Base-by-base conservation (phyloP, 2,113 vertebrate species). In the Oophaga pumilio region DNA sequence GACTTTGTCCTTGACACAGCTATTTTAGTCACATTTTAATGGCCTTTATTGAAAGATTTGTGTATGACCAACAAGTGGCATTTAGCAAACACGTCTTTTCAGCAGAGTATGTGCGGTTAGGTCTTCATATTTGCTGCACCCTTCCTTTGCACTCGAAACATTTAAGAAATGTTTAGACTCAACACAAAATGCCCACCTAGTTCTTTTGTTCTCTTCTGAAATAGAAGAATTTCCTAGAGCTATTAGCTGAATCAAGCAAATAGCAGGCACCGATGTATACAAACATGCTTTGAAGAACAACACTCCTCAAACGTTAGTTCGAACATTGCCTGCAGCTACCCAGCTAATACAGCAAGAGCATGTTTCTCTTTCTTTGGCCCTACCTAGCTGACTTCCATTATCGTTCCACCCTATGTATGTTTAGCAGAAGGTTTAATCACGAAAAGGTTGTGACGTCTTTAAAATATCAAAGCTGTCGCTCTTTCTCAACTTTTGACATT, bases 81-180 rank as follows among this genome's bases (percentile, higher is more conserved):
- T 17, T 71, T 13, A 12, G 22, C 52, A 79, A 22, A 79, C 26
- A 8, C 18, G 0, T 81, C 57, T 43, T 62, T 60, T 28, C 17
- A 56, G 9, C 17, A 69, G 52, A 50, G 13, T 52, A n/a, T 60
- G 18, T 52, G 60, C 24, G 4, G 7, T n/a, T 71, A 85, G 59
- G 22, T 17, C 22, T 60, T 59, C 13, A 15, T 43, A 22, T 74
- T 81, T 22, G 49, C 85, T 80, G 50, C 85, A 57, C 85, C 85
- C 85, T 87, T 87, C 59, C 76, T 79, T 9, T 49, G 60, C 76
- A 17, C 68, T 73, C 69, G 9, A 89, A 80, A 52, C 56, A 73
- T 80, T 52, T 71, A 8, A 50, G 52, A 53, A 76, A 62, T 80
- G 56, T 17, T 24, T 76, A 57, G 28, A 52, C 22, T 22, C 22